Conservation (phyloP, 1,140 invertebrate genomes). For the Microplitis demolitor region DNA sequence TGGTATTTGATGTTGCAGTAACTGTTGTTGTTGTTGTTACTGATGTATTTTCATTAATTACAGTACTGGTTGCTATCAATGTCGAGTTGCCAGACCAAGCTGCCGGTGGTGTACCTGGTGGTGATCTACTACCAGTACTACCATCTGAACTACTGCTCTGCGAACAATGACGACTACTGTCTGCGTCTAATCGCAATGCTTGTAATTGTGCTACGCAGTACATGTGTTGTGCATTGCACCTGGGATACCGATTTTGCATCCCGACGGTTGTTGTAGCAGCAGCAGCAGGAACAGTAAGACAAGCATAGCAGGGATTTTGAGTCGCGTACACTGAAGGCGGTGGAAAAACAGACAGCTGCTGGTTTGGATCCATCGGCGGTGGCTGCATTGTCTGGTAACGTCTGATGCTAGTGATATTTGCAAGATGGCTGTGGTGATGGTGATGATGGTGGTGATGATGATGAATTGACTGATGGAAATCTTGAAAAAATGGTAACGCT, state of each 20-base stretch:
- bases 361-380: constrained; percentile 37
- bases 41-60: background rate
- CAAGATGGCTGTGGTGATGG: constrained; percentile 36
- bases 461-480: constrained; percentile 48
- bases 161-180: constrained; percentile 60
- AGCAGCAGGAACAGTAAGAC: constrained; percentile 51
- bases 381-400: constrained; percentile 54
- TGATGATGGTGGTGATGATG: constrained; percentile 46
- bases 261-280: constrained; percentile 39
- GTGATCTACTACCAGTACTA: constrained; percentile 61
- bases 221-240: constrained; percentile 53
- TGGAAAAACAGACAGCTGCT: constrained; percentile 54
- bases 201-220: constrained; percentile 59
- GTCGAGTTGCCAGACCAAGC: constrained; percentile 40
- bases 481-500: constrained; percentile 49
- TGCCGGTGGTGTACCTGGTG: constrained; percentile 67
- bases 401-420: constrained; percentile 47
- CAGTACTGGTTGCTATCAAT: background rate
- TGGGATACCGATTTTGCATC: constrained; percentile 54
- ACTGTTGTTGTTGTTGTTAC: constrained; percentile 1
- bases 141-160: constrained; percentile 68
- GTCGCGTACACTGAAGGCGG: constrained; percentile 50
- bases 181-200: constrained; percentile 57
- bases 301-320: constrained; percentile 53
- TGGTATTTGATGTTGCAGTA: background rate